A percentile compares a stretch with the other conserved stretches of the same genome.
These are phyloP conservation scores for Acheta domesticus DNA, from an alignment of 2,888 invertebrate genomes.

Conservation along the genomic window DNA sequence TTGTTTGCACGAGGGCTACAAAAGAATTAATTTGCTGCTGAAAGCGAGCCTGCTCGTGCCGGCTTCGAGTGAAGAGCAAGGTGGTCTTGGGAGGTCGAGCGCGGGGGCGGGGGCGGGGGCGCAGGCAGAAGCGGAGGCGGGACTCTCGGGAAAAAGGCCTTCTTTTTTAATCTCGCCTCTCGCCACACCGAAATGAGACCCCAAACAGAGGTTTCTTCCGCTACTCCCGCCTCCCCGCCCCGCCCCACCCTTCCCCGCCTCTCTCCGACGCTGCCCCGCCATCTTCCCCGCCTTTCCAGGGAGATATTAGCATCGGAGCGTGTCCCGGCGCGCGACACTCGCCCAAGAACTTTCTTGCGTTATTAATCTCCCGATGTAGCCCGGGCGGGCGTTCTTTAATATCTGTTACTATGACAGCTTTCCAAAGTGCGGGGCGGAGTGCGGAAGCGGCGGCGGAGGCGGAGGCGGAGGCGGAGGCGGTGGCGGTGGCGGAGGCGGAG, in stretches of 20 bases:
- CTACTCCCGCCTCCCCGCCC: neutral
- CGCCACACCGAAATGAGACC: conserved; percentile 18
- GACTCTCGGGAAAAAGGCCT: neutral
- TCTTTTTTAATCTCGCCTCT: conserved; percentile 18
- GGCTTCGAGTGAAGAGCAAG: too few relatives aligned
- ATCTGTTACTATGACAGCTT: conserved; percentile 18
- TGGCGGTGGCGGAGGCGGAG: neutral
- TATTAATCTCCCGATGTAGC: conserved; percentile 18
- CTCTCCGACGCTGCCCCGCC: neutral
- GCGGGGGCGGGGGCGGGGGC: too few relatives aligned
- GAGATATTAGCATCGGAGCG: conserved; percentile 18
- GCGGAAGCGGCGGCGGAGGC: neutral
- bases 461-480: neutral
- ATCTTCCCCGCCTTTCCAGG: neutral
- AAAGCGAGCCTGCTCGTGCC: too few relatives aligned
- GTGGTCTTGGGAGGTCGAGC: too few relatives aligned
- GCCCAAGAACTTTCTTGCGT: neutral
- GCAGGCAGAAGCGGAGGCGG: neutral
- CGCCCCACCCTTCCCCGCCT: neutral
- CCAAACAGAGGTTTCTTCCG: conserved; percentile 8
- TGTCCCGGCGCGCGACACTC: conserved; percentile 18
- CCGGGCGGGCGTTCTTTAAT: conserved; percentile 2
- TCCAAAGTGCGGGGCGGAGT: conserved; percentile 1
- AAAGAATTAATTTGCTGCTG: too few relatives aligned
- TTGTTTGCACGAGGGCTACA: too few relatives aligned